Evolutionary conservation across 2,888 invertebrate species (phyloP).

Genomic region (Penaeus monodon): DNA sequence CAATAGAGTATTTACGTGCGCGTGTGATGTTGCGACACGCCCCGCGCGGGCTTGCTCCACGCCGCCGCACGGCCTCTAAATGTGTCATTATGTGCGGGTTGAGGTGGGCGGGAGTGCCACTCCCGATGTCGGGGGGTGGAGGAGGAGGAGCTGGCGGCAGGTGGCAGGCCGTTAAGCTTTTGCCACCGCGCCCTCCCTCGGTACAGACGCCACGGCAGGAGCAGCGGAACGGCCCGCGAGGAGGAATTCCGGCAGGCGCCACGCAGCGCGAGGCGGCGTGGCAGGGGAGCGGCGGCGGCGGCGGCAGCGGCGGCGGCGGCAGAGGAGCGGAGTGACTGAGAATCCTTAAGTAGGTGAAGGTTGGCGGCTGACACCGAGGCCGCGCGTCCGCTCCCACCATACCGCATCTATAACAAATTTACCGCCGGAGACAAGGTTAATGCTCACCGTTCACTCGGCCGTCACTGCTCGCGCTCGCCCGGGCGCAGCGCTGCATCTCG

Average conservation of each 20-base stretch:
- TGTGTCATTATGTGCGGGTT: background rate
- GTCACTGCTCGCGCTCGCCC: background rate
- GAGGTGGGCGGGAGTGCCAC: conserved; percentile 11
- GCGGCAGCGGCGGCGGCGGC: no score
- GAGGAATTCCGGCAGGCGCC: no score
- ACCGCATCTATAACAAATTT: no score
- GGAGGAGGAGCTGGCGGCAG: background rate
- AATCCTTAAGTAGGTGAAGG: conserved; percentile 38
- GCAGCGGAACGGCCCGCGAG: no score
- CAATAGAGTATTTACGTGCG: no score
- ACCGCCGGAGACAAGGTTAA: no score
- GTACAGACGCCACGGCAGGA: no score
- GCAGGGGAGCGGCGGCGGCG: no score
- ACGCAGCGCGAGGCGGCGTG: no score
- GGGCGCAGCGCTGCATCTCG: no score
- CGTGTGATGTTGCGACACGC: background rate
- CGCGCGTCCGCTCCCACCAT: background rate
- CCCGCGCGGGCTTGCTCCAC: conserved; percentile 4
- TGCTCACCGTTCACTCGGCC: background rate
- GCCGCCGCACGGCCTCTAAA: background rate
- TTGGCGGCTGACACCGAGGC: conserved; percentile 23
- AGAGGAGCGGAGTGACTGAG: no score
- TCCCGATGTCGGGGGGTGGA: background rate
- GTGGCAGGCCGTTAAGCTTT: background rate
- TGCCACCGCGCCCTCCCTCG: no score